Conservation (phyloP, 2,888 invertebrate genomes). For the Eupithecia tripunctaria region DNA sequence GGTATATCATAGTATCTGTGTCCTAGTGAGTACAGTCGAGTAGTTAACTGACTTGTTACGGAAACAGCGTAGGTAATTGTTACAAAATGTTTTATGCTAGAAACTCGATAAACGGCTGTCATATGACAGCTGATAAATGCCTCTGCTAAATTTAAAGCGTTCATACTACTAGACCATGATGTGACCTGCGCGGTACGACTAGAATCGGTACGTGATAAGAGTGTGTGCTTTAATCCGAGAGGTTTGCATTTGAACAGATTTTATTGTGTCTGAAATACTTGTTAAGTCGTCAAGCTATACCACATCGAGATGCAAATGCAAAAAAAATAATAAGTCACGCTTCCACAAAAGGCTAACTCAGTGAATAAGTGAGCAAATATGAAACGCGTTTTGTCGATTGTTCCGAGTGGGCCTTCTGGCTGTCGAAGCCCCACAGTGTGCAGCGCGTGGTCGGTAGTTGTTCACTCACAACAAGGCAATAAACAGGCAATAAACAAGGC, state of each 20-base stretch:
- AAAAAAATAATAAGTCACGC: not conserved
- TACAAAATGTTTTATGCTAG: too few species aligned
- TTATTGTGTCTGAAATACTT: not conserved
- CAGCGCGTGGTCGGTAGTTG: slow-evolving; percentile 29
- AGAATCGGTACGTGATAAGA: not conserved
- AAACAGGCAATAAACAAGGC: too few species aligned
- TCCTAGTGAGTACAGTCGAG: not conserved
- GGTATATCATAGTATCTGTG: too few species aligned
- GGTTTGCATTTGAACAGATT: not conserved
- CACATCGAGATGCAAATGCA: not conserved
- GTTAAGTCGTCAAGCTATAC: not conserved
- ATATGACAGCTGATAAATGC: not conserved
- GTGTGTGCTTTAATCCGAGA: not conserved
- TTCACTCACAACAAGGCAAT: slow-evolving; percentile 30
- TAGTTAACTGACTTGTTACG: not conserved
- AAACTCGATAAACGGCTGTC: too few species aligned
- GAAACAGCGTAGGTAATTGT: too few species aligned
- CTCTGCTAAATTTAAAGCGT: not conserved
- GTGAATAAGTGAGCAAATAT: not conserved
- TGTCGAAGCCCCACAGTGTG: slow-evolving; percentile 8
- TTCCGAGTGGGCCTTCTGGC: not conserved
- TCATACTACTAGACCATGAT: not conserved
- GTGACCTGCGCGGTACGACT: not conserved
- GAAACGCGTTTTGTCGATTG: not conserved
- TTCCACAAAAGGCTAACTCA: not conserved